Base-by-base conservation (phyloP, 2,113 vertebrate species). In the Macroglossus sobrinus region DNA sequence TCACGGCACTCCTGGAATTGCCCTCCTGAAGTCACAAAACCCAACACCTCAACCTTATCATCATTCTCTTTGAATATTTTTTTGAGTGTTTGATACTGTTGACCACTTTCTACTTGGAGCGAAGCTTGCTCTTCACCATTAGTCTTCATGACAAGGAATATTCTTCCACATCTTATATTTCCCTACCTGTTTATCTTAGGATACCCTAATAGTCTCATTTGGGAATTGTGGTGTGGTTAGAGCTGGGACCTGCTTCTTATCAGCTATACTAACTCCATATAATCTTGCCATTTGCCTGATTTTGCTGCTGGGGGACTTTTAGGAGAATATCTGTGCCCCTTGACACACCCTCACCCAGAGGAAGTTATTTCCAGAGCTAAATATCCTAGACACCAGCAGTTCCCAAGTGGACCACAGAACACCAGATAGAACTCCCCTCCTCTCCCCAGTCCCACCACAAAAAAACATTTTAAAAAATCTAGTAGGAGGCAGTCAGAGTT, bases 241-340 rank as follows among this genome's bases (percentile, higher is more conserved):
- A 38, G 30, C n/a, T 35, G 40, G 24, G 45, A 50, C 40, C 40
- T 93, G 76, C 66, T 82, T 69, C 35, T 2, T 19, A 4, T n/a
- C 21, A 35, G 28, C 16, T 11, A 4, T 0, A 7, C 4, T 28
- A 57, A 22, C 15, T 12, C 50, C n/a, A 13, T 12, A 2, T 1
- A 4, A 30, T 28, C 47, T 40, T 64, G 61, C 43, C 43, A 2
- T 38, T 11, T 50, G 33, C n/a, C 22, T 59, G 43, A 47, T n/a
- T 84, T 72, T 69, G 63, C 38, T 74, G 43, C 43, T n/a, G 6
- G 86, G 40, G 71, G 38, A 18, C 22, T 35, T 78, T 50, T 43
- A 33, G 63, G 57, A 71, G 50, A 74, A 71, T 4, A 14, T 40
- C 35, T 33, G 74, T n/a, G 33, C 35, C 74, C 68, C 66, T 33